Evolutionary conservation across 2,113 vertebrate genomes (phyloP).

Genomic region (Gracilinanus agilis): DNA sequence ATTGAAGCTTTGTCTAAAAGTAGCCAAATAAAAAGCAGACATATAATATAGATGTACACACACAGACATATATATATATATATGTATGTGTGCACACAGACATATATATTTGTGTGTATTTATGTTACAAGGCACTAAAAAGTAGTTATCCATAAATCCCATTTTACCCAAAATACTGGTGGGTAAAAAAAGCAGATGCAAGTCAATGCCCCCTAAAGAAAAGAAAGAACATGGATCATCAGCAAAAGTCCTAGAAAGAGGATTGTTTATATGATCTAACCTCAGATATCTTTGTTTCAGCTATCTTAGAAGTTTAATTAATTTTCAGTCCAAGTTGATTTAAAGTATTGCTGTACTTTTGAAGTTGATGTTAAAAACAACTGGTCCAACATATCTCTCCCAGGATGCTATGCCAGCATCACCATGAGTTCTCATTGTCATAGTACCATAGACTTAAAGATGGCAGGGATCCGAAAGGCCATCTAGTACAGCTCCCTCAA

Average conservation of each 20-base stretch:
- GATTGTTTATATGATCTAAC: not conserved
- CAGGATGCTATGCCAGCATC: not conserved
- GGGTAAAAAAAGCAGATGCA: conserved; percentile 65
- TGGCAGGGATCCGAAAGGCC: not conserved
- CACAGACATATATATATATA: too few relatives aligned
- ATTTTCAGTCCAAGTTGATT: not conserved
- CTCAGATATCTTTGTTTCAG: conserved; percentile 29
- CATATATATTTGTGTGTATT: too few relatives aligned
- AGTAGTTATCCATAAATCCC: conserved; percentile 31
- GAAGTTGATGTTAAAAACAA: not conserved
- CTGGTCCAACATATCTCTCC: not conserved
- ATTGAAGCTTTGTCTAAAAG: conserved; percentile 22
- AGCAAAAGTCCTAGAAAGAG: conserved; percentile 15
- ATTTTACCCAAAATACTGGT: conserved; percentile 11
- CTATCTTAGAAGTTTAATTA: not conserved
- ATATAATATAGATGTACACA: not conserved
- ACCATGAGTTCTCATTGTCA: not conserved
- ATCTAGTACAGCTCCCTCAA: not conserved
- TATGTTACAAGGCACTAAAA: conserved; percentile 50
- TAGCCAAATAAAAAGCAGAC: not conserved
- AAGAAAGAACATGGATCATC: conserved; percentile 34
- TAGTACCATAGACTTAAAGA: not conserved
- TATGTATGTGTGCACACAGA: too few relatives aligned
- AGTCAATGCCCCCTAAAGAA: conserved; percentile 30
- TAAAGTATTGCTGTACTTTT: not conserved